A percentile compares a stretch with the other conserved stretches of the same genome.
These are phyloP conservation scores for Luidia sarsii DNA, from an alignment of 53 echinoderm and acorn worm genomes.

Conservation along the genomic window DNA sequence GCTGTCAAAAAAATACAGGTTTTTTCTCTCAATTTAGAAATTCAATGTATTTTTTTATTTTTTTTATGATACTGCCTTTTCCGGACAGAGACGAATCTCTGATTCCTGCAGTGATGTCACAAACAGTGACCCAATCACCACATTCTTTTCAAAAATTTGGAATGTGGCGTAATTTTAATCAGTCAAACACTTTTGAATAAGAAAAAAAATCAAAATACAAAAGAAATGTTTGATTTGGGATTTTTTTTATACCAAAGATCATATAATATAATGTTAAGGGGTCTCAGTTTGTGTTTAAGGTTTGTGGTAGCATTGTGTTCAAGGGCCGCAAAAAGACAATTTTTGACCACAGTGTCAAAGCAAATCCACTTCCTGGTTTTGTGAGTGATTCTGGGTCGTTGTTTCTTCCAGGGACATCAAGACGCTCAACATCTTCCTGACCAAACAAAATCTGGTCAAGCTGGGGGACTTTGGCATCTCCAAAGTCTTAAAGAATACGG, in stretches of 20 bases:
- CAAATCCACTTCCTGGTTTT: not conserved
- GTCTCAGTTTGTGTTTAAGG: not conserved
- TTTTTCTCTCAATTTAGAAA: too few relatives aligned
- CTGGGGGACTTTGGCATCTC: constrained; percentile 99
- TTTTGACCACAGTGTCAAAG: not conserved
- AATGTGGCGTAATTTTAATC: too few relatives aligned
- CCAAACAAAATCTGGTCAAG: constrained; percentile 90
- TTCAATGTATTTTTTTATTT: too few relatives aligned
- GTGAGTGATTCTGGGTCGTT: not conserved
- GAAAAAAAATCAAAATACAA: not conserved
- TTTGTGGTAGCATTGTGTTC: too few relatives aligned
- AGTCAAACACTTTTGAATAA: too few relatives aligned
- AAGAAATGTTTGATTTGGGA: not conserved
- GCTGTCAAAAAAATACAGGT: too few relatives aligned
- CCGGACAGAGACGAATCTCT: too few relatives aligned
- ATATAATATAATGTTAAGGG: not conserved
- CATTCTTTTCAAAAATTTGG: too few relatives aligned
- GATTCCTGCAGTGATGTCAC: too few relatives aligned
- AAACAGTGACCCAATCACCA: too few relatives aligned
- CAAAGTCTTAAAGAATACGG: constrained; percentile 69
- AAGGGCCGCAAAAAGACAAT: not conserved
- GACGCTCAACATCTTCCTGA: constrained; percentile 95
- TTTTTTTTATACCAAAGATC: not conserved
- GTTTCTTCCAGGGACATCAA: constrained; percentile 84
- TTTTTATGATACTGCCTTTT: too few relatives aligned